These are phyloP conservation scores for Drosophila pallidifrons DNA, from an alignment of 1,140 invertebrate genomes.

Conservation along the genomic window DNA sequence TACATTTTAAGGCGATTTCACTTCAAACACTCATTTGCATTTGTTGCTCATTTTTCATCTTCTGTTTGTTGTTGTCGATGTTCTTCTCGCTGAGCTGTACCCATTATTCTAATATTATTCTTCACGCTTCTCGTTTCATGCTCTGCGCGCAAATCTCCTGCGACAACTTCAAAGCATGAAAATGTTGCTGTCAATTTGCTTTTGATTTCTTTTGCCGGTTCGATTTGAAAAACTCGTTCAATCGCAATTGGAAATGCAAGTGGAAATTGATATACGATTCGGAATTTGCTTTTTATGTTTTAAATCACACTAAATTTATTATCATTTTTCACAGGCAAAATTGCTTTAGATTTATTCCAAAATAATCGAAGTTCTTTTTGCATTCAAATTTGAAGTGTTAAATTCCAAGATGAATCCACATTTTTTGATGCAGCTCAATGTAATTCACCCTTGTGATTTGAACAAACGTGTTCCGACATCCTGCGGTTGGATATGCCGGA, in stretches of 20 bases:
- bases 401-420: no score
- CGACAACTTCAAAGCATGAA: conserved; percentile 9
- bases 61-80: neutral
- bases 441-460: no score
- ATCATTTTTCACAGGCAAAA: no score
- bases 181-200: neutral
- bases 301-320: no score
- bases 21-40: conserved; percentile 71
- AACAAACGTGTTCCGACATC: no score
- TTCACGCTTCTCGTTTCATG: neutral
- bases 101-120: conserved; percentile 9
- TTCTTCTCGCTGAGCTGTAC: neutral
- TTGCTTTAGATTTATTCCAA: no score
- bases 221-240: neutral
- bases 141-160: neutral
- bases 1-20: conserved; percentile 74
- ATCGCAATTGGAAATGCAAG: neutral
- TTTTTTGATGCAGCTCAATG: no score
- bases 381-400: no score
- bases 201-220: neutral
- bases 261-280: neutral
- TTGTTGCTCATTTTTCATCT: conserved; percentile 34
- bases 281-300: neutral
- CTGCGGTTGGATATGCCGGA: no score
- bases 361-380: no score